phyloP scores from a whole-genome alignment of 2,888 invertebrate genomes.

The Saturnia japonica region DNA sequence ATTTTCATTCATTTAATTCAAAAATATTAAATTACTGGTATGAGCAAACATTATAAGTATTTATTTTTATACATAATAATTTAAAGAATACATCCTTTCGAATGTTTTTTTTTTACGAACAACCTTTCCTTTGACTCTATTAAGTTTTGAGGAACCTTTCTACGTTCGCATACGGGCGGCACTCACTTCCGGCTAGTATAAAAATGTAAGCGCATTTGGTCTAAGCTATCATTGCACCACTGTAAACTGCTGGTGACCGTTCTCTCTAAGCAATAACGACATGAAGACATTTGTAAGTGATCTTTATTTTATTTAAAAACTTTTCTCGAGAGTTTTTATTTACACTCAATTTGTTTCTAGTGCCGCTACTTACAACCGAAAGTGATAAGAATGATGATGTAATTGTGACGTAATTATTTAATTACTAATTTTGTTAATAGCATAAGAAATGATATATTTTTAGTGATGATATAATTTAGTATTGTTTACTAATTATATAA shows the following conservation, averaged over 20 bases:
- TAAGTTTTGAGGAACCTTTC: conserved; percentile 62
- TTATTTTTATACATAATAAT: background rate
- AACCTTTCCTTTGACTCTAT: conserved; percentile 38
- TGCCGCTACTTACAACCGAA: background rate
- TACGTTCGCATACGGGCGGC: conserved; percentile 51
- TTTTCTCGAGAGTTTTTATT: background rate
- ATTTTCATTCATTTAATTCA: too few species aligned
- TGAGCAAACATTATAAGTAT: too few species aligned
- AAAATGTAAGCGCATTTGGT: conserved; percentile 68
- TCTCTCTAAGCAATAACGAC: conserved; percentile 55
- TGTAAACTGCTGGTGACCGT: conserved; percentile 45
- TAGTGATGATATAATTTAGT: too few species aligned
- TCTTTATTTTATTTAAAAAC: conserved; percentile 23
- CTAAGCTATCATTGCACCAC: conserved; percentile 62
- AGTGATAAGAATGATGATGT: background rate
- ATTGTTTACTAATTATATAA: too few species aligned
- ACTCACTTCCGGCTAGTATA: conserved; percentile 77
- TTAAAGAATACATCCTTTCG: background rate
- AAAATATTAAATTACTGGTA: too few species aligned
- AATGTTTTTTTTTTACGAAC: background rate
- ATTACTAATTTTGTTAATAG: background rate
- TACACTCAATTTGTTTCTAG: background rate
- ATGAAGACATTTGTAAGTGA: conserved; percentile 77
- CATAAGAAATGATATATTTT: background rate
- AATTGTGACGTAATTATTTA: background rate